phyloP scores from a whole-genome alignment of 1,140 invertebrate genomes.

The Drosophila oshimai region DNA sequence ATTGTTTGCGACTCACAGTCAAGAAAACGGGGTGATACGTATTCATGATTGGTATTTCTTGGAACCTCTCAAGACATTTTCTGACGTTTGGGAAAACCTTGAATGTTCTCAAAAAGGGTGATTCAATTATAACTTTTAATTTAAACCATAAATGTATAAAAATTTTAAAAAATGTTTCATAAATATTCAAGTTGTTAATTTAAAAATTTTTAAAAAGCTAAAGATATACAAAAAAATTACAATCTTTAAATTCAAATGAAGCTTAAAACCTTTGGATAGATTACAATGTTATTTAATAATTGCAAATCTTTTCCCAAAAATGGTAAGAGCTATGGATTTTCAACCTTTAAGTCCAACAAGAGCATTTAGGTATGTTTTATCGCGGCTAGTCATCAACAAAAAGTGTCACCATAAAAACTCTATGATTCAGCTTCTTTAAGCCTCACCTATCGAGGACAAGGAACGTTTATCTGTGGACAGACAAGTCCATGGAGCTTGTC shows the following conservation, averaged over 20 bases:
- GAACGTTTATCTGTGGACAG: conserved; percentile 38
- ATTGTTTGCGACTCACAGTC: conserved; percentile 20
- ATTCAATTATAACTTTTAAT: conserved; percentile 1
- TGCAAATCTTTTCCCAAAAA: too few relatives aligned
- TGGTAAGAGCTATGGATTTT: not conserved
- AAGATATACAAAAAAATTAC: too few relatives aligned
- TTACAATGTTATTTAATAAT: too few relatives aligned
- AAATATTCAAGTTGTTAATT: too few relatives aligned
- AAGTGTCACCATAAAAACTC: conserved; percentile 10
- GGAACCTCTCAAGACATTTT: not conserved
- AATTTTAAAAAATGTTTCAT: too few relatives aligned
- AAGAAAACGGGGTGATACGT: not conserved
- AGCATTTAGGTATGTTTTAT: not conserved
- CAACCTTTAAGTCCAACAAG: not conserved
- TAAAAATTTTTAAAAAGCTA: too few relatives aligned
- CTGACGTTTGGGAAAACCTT: not conserved
- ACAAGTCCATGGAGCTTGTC: conserved; percentile 39
- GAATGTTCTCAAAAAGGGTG: not conserved
- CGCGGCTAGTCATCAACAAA: not conserved
- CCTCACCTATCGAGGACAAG: not conserved
- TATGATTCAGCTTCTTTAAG: conserved; percentile 2
- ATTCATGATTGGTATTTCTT: conserved; percentile 14
- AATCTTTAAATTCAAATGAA: too few relatives aligned
- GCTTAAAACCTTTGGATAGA: too few relatives aligned
- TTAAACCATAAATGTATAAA: not conserved